Percentiles rank a stretch among this genome's conserved stretches.
Conservation (phyloP, 2,113 vertebrate species). For the Gymnobelideus leadbeateri region DNA sequence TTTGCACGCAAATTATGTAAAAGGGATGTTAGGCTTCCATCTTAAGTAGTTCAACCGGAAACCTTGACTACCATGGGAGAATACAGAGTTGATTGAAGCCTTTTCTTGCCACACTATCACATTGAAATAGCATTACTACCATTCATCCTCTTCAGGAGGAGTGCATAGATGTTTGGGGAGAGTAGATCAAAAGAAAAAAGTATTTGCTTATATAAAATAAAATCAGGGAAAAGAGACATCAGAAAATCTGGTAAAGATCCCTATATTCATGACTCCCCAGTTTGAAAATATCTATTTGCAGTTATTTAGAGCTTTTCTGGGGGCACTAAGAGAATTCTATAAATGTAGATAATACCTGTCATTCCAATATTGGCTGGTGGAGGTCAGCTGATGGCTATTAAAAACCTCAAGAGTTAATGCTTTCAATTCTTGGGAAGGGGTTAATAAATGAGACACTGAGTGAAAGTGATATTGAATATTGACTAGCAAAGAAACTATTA, state of each 20-base stretch:
- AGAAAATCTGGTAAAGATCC: constrained; percentile 38
- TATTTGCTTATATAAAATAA: constrained; percentile 35
- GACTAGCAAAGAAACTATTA: constrained; percentile 40
- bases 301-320: neutral
- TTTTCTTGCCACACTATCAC: constrained; percentile 29
- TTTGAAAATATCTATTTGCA: constrained; percentile 34
- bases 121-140: neutral
- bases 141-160: neutral
- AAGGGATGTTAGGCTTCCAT: constrained; percentile 19
- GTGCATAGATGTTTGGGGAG: neutral
- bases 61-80: constrained; percentile 7
- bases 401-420: neutral
- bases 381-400: constrained; percentile 25
- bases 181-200: constrained; percentile 18
- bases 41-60: constrained; percentile 48
- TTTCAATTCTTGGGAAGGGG: constrained; percentile 2
- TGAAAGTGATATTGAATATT: constrained; percentile 43
- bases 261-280: constrained; percentile 15
- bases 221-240: neutral
- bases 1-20: constrained; percentile 46
- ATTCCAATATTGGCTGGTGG: constrained; percentile 23
- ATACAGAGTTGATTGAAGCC: constrained; percentile 8
- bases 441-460: constrained; percentile 35
- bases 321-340: constrained; percentile 23
- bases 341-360: neutral